Evolutionary conservation across 2,888 invertebrate genomes (phyloP).

Genomic region (Amiota communis): DNA sequence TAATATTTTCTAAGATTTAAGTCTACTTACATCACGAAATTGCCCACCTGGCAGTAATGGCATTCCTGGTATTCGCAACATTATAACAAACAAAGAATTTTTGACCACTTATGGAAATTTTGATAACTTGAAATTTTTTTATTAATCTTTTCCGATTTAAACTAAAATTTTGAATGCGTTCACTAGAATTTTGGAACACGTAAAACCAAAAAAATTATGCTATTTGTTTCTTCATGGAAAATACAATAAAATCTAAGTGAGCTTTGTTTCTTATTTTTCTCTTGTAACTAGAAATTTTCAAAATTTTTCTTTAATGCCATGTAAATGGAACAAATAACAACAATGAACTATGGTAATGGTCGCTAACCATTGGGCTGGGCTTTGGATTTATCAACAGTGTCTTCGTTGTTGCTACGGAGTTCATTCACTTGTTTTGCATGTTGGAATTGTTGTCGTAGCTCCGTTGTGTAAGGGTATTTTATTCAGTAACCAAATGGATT

Average conservation of each 20-base stretch:
- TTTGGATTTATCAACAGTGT: conserved; percentile 46
- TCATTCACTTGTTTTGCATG: neutral
- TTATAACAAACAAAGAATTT: conserved; percentile 47
- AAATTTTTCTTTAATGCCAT: conserved; percentile 49
- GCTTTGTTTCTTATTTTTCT: neutral
- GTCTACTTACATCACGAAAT: conserved; percentile 78
- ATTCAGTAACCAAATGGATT: neutral
- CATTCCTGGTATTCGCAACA: conserved; percentile 79
- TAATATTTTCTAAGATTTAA: neutral
- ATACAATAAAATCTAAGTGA: conserved; percentile 3
- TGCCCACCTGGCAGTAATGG: conserved; percentile 84
- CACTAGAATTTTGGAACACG: neutral
- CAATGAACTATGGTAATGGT: conserved; percentile 55
- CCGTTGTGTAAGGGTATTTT: conserved; percentile 46
- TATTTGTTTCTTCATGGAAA: conserved; percentile 1
- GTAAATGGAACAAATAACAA: conserved; percentile 61
- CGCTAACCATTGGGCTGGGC: conserved; percentile 35
- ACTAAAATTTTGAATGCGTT: conserved; percentile 15
- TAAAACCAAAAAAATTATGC: neutral
- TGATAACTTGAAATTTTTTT: conserved; percentile 12
- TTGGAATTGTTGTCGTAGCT: conserved; percentile 76
- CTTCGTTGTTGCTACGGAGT: conserved; percentile 9
- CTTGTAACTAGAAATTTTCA: conserved; percentile 25
- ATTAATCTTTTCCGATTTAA: neutral
- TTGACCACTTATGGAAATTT: neutral